These are phyloP conservation scores for Venturia canescens DNA, from an alignment of 1,140 invertebrate genomes.

Conservation along the genomic window DNA sequence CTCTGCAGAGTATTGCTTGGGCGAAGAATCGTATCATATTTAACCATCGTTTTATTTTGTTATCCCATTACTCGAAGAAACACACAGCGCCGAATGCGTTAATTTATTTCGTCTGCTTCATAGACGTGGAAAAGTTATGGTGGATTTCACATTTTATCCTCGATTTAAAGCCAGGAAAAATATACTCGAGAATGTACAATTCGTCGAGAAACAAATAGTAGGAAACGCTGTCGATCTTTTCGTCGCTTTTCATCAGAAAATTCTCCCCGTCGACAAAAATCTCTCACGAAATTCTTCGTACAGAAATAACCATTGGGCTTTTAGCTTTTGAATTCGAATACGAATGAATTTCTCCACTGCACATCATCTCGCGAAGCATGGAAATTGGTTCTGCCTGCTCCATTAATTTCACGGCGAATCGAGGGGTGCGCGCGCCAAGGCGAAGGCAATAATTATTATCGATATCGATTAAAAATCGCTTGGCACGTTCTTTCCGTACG, in stretches of 20 bases:
- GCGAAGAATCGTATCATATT: constrained; percentile 11
- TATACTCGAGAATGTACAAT: too few species aligned
- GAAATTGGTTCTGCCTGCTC: background rate
- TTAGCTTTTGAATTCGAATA: too few species aligned
- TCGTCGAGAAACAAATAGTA: too few species aligned
- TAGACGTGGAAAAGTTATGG: background rate
- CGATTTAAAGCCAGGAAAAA: too few species aligned
- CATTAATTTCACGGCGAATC: constrained; percentile 15
- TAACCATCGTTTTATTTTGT: constrained; percentile 15
- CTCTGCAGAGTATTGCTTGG: constrained; percentile 15
- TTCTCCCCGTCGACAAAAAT: too few species aligned
- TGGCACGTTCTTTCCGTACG: constrained; percentile 11
- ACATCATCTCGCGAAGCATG: background rate
- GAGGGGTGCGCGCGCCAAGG: background rate
- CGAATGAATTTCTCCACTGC: too few species aligned
- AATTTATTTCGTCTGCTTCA: background rate
- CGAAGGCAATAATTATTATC: constrained; percentile 36
- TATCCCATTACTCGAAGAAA: background rate
- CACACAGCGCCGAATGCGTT: background rate
- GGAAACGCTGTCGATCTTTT: too few species aligned
- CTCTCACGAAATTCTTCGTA: too few species aligned
- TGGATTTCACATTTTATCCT: background rate
- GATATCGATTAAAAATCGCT: constrained; percentile 39
- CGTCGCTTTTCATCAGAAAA: too few species aligned
- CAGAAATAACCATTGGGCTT: too few species aligned